Evolutionary conservation across 2,888 invertebrate species (phyloP), one percentile per base, ranked within the genome.

Genomic region (Latheticus oryzae): DNA sequence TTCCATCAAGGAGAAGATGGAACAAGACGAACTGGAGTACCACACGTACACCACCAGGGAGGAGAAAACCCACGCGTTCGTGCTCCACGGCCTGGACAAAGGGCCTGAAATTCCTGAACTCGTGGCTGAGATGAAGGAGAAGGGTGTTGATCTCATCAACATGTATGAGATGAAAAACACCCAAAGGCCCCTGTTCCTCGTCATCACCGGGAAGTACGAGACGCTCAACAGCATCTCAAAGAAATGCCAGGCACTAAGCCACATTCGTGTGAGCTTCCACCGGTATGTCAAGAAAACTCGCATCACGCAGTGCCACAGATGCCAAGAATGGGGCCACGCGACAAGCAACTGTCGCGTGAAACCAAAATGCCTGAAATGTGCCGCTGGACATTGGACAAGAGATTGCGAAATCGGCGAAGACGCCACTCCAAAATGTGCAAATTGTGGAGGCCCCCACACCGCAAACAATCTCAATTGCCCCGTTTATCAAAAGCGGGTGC

Each of bases 261-360:
- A 58, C 19, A 55, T 30, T 4, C 11, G 15, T 5, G 21, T 69
- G 0, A 30, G 1, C 1, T 69, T 67, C 68, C 64, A 64, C 51
- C 38, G 52, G 3, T 64, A 70, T 19, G 42, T 15, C 1, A 71
- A 60, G 12, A 64, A 67, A 7, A 62, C 55, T 28, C 50, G 48
- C 51, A 56, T 68, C 2, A 61, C 63, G 1, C 71, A 73, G 50
- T 71, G 69, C 48, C 68, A 69, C 16, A 40, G 64, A 11, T 73
- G 71, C 35, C 70, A 73, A 57, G 48, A 58, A 12, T 71, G 67
- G 69, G 70, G 70, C 1, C 72, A 72, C 54, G 71, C 69, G 1
- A 65, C 68, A 1, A 16, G 47, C 4, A 65, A 69, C 28, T 71
- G 71, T 23, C 56, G 35, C 9, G 65, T 55, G 3, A 32, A 57